Conservation (phyloP, 2,113 vertebrate genomes). For the Pluvianellus socialis region DNA sequence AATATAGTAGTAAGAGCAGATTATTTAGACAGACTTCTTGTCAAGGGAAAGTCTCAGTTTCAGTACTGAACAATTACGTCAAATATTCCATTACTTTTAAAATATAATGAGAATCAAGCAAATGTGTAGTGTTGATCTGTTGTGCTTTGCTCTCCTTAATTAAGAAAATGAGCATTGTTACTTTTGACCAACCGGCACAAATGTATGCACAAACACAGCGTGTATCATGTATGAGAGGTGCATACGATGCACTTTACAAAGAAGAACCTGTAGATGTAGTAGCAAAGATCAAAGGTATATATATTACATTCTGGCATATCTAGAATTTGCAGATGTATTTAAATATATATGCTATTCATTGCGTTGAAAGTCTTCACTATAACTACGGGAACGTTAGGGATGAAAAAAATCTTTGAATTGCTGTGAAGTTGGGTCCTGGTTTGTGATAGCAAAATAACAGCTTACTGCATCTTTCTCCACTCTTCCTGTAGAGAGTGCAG, state of each 20-base stretch:
- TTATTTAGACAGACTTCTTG: background rate
- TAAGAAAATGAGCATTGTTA: background rate
- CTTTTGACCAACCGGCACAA: background rate
- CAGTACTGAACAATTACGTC: background rate
- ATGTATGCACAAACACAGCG: accelerated
- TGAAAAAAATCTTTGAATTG: background rate
- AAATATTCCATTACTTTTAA: background rate
- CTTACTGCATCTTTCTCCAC: background rate
- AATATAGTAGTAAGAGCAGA: background rate
- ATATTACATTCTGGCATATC: background rate
- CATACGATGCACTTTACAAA: accelerated
- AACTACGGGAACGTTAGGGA: background rate
- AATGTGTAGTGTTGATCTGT: background rate
- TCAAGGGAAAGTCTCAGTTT: background rate
- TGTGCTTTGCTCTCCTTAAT: background rate
- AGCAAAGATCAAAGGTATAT: background rate
- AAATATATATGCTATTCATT: accelerated
- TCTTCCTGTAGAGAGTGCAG: too few species aligned
- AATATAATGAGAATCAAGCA: background rate
- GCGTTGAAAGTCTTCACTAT: background rate
- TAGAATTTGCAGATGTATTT: accelerated
- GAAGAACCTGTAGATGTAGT: background rate
- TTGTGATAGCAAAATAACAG: background rate
- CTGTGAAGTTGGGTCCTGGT: background rate
- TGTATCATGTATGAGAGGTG: accelerated